Evolutionary conservation across 2,888 invertebrate genomes (phyloP).

Genomic region (Agonum fuliginosum): DNA sequence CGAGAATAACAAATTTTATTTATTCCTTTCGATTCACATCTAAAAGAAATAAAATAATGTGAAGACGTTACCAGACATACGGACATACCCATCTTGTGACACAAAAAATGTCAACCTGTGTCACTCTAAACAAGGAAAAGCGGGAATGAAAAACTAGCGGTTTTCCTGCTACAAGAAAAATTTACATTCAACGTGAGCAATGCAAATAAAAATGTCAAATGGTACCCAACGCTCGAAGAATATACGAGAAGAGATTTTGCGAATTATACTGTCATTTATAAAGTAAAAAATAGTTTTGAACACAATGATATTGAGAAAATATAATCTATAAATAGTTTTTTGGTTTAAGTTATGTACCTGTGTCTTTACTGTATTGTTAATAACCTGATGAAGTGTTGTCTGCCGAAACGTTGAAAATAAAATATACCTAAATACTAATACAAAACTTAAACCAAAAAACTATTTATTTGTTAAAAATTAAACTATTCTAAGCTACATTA

Average conservation of each 20-base stretch:
- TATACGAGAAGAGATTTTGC: slow-evolving; percentile 11
- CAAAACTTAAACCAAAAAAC: too few species aligned
- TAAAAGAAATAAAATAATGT: slow-evolving; percentile 23
- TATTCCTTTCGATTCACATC: background rate
- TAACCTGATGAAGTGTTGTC: too few species aligned
- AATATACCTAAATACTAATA: too few species aligned
- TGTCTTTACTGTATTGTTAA: too few species aligned
- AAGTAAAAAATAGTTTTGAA: background rate
- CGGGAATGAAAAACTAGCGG: slow-evolving; percentile 20
- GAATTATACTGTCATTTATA: background rate
- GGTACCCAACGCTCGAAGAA: slow-evolving; percentile 2
- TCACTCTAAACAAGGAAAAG: slow-evolving; percentile 16
- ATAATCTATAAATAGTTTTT: too few species aligned
- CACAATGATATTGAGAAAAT: background rate
- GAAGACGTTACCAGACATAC: slow-evolving; percentile 23
- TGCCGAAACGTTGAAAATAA: too few species aligned
- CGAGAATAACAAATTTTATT: too few species aligned
- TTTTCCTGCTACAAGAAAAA: background rate
- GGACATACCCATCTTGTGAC: slow-evolving; percentile 10
- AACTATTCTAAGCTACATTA: too few species aligned
- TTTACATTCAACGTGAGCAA: slow-evolving; percentile 21
- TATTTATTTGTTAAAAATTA: too few species aligned
- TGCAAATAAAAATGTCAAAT: slow-evolving; percentile 28
- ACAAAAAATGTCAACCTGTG: slow-evolving; percentile 31
- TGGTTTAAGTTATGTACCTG: too few species aligned